Base-by-base conservation (phyloP, 1,140 invertebrate genomes). In the Drosophila asahinai region DNA sequence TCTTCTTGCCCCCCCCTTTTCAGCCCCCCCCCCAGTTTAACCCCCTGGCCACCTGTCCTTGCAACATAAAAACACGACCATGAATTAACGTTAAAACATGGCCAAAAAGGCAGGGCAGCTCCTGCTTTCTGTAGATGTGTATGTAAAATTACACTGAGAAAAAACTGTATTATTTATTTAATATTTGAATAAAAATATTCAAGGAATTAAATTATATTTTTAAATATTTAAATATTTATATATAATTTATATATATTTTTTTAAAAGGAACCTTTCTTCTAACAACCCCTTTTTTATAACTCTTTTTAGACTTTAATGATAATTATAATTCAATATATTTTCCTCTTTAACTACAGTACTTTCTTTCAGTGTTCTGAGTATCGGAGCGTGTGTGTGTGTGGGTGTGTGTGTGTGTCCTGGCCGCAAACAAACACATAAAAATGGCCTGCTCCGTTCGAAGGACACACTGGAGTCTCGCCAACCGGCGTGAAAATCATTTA, bases 61-160 rank as follows among this genome's bases (percentile, higher is more conserved):
- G 86, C 84, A 89, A 81, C 86, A 89, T 82, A 91, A 84, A 92
- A 92, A 91, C 80, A 92, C 81, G 81, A 91, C 80, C 86, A 92
- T 87, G 91, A 92, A 92, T 92, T 92, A 92, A 86, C 91, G 91
- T 92, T 92, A 87, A 91, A 92, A 91, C 91, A 92, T 91, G 91
- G 82, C 86, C 91, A 81, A 83, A 90, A 89, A 89, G 78, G 81
- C 80, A 83, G 64, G 45, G 61, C 51, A 58, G 62, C 25, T 42
- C 15, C 40, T 15, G 40, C 36, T 22, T 27, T 17, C 19, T 33
- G 49, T 45, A 54, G 47, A 19, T 58, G 27, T 64, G 51, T 64
- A 3, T 43, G 40, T 17, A 15, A 7, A 7, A 40, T 3, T 42
- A 12, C 52, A 55, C 52, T 15, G 19, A 22, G 19, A 55, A 36